Conservation (phyloP, 2,113 vertebrate species). For the Xyrauchen texanus region DNA sequence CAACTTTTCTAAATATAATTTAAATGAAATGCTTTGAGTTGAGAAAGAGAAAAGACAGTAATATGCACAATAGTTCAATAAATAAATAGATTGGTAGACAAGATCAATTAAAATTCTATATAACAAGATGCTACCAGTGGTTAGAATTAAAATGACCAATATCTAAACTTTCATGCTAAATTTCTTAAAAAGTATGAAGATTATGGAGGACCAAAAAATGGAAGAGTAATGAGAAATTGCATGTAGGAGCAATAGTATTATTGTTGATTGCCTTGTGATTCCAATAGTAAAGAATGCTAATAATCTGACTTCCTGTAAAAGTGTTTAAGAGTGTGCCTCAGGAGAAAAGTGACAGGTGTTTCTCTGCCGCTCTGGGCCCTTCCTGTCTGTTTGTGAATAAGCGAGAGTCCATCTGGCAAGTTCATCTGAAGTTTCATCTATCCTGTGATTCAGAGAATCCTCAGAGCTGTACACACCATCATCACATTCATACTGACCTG, state of each 20-base stretch:
- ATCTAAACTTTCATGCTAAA: too few species aligned
- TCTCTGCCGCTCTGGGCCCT: conserved; percentile 51
- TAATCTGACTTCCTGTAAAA: conserved; percentile 3
- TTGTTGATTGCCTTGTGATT: not conserved
- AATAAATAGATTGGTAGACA: too few species aligned
- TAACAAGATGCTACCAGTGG: too few species aligned
- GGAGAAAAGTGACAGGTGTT: conserved; percentile 44
- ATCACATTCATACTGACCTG: not conserved
- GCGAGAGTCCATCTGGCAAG: conserved; percentile 10
- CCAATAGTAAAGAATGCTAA: conserved; percentile 15
- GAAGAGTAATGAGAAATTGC: too few species aligned
- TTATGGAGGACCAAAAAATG: too few species aligned
- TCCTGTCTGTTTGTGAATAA: conserved; percentile 55
- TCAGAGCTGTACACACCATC: not conserved
- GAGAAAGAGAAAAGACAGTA: too few species aligned
- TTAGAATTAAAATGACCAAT: too few species aligned
- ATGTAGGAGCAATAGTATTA: not conserved
- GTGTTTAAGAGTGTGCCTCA: conserved; percentile 21
- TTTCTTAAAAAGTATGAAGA: too few species aligned
- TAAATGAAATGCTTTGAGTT: too few species aligned
- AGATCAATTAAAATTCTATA: too few species aligned
- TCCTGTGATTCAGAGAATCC: not conserved
- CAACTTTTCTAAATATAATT: too few species aligned
- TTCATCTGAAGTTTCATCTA: conserved; percentile 14
- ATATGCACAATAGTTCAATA: too few species aligned